Conservation (phyloP, 2,888 invertebrate species). For the Chouioia cunea region DNA sequence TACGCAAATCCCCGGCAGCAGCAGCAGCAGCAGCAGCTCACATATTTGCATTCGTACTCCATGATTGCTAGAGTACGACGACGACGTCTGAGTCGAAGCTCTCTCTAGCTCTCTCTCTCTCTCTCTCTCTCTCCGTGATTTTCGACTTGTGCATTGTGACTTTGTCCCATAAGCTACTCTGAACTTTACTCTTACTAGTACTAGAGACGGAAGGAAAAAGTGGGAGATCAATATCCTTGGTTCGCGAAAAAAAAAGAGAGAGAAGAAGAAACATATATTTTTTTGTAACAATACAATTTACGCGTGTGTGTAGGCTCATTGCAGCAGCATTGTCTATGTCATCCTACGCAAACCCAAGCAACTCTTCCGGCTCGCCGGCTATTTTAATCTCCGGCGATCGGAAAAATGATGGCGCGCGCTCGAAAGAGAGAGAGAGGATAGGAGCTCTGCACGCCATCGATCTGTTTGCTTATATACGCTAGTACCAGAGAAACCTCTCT, state of each 20-base stretch:
- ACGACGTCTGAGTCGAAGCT: constrained; percentile 22
- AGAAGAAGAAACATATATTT: constrained; percentile 13
- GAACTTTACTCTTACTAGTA: neutral
- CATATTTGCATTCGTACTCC: constrained; percentile 29
- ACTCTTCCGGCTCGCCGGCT: constrained; percentile 36
- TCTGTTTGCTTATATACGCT: too few relatives aligned
- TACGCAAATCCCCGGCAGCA: neutral
- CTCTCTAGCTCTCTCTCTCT: constrained; percentile 2
- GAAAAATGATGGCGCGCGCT: constrained; percentile 28
- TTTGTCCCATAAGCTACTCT: neutral
- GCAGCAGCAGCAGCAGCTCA: neutral
- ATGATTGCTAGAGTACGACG: constrained; percentile 21
- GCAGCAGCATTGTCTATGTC: constrained; percentile 21
- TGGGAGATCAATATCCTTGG: constrained; percentile 13
- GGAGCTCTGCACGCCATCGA: neutral
- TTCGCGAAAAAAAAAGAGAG: neutral
- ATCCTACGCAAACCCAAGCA: constrained; percentile 15
- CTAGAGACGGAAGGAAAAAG: constrained; percentile 1
- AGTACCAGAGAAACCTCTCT: too few relatives aligned
- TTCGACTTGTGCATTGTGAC: neutral
- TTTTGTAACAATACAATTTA: neutral
- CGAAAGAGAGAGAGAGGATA: too few relatives aligned
- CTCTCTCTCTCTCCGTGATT: neutral
- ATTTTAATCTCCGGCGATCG: constrained; percentile 44
- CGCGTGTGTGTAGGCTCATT: neutral